A percentile compares a stretch with the other conserved stretches of the same genome.
Evolutionary conservation across 2,797 vertebrate species (phyloP).

Genomic region (Poecilia wingei): DNA sequence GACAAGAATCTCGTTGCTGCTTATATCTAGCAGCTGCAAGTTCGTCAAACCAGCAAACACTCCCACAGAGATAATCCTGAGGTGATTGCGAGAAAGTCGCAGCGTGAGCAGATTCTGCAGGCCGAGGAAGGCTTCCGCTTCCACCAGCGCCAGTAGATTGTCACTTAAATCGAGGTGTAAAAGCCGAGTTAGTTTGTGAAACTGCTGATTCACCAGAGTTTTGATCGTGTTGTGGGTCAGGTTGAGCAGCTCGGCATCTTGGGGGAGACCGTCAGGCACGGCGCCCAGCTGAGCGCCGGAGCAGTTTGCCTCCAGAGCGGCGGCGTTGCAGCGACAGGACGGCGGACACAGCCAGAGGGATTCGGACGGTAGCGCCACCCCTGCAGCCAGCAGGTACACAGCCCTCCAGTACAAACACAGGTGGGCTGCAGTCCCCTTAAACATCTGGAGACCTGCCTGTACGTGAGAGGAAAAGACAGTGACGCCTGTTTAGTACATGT

Average conservation of each 20-base stretch:
- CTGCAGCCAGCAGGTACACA: constrained; percentile 68
- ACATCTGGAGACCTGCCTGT: constrained; percentile 78
- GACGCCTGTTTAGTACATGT: background rate
- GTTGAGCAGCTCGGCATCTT: constrained; percentile 77
- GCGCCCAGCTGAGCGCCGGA: constrained; percentile 72
- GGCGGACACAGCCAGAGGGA: constrained; percentile 74
- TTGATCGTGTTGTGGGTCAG: constrained; percentile 83
- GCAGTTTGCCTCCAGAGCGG: constrained; percentile 80
- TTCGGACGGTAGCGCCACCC: constrained; percentile 52
- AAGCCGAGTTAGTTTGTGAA: constrained; percentile 77
- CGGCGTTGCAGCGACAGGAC: constrained; percentile 79
- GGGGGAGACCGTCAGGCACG: constrained; percentile 77
- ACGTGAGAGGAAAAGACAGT: constrained; percentile 18
- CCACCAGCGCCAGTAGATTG: constrained; percentile 75
- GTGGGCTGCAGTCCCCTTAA: constrained; percentile 57
- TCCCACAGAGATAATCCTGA: constrained; percentile 84
- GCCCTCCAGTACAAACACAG: constrained; percentile 70
- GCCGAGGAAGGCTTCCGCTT: constrained; percentile 83
- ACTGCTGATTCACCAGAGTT: constrained; percentile 79
- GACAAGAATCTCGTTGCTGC: constrained; percentile 86
- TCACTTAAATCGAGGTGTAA: constrained; percentile 86
- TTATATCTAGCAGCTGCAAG: constrained; percentile 84
- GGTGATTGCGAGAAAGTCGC: constrained; percentile 79
- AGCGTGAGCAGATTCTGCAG: constrained; percentile 79
- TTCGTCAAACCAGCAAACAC: constrained; percentile 80